phyloP scores from a whole-genome alignment of 1,140 invertebrate species.

The Magallana ariakensis region DNA sequence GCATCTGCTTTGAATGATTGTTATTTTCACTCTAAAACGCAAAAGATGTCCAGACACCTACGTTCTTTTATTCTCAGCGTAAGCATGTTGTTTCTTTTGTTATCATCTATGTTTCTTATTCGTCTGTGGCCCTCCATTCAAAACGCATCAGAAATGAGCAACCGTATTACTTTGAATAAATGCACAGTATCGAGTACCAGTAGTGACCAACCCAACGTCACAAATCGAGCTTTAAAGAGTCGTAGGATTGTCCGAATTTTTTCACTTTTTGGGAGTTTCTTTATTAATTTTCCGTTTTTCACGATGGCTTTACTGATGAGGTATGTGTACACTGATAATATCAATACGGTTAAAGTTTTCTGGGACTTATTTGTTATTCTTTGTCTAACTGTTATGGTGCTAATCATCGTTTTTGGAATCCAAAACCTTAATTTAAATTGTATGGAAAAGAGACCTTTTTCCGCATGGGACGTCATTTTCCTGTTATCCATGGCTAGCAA shows the following conservation, averaged over 20 bases:
- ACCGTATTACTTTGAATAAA: not conserved
- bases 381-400: not conserved
- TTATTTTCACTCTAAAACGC: not conserved
- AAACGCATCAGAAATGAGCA: not conserved
- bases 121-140: not conserved
- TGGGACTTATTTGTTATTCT: not conserved
- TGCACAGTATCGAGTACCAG: no score
- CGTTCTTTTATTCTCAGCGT: not conserved
- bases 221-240: no score
- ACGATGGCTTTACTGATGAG: not conserved
- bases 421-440: not conserved
- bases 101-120: constrained; percentile 8
- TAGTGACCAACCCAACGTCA: no score
- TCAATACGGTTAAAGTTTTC: not conserved
- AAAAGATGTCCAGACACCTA: not conserved
- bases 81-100: not conserved
- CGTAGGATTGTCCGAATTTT: not conserved
- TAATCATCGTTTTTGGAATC: not conserved
- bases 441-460: not conserved
- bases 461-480: not conserved
- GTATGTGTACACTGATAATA: not conserved
- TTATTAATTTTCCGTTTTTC: not conserved
- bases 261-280: not conserved
- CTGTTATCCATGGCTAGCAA: not conserved
- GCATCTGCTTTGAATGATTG: not conserved